A percentile compares a stretch with the other conserved stretches of the same genome.
These are phyloP conservation scores for Neodiprion fabricii DNA, from an alignment of 1,140 invertebrate genomes.

Conservation along the genomic window DNA sequence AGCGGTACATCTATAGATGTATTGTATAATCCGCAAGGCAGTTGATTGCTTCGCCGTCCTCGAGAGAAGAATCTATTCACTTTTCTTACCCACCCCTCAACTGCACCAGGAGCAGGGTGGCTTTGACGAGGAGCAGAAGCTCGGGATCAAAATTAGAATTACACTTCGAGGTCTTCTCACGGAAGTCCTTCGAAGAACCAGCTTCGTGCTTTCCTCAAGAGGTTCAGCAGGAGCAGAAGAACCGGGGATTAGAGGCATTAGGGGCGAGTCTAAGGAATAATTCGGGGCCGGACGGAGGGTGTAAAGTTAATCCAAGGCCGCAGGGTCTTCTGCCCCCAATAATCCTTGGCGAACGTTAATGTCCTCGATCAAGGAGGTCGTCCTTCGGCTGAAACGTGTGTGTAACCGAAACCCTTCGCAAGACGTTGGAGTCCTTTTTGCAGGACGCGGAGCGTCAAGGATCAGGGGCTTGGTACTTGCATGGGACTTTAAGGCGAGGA, in stretches of 20 bases:
- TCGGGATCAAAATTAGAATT: background rate
- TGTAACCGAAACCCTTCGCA: background rate
- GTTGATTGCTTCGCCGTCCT: no score
- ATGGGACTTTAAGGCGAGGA: background rate
- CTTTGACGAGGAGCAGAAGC: background rate
- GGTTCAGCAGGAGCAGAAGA: background rate
- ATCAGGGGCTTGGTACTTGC: background rate
- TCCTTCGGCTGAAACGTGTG: no score
- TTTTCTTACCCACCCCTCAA: background rate
- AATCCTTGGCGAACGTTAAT: background rate
- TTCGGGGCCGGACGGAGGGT: background rate
- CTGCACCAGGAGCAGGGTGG: background rate
- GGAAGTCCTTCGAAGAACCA: no score
- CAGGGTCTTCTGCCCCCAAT: background rate
- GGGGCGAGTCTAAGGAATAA: no score
- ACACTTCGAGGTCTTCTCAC: background rate
- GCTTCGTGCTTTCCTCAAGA: background rate
- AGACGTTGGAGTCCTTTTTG: background rate
- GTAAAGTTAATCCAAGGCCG: background rate
- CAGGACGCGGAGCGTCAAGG: background rate
- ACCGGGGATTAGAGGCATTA: background rate
- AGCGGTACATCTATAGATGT: no score
- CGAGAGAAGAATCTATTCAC: background rate
- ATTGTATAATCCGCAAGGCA: no score
- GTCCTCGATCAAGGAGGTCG: no score